Base-by-base conservation (phyloP, 2,113 vertebrate genomes). In the Odocoileus hemionus region DNA sequence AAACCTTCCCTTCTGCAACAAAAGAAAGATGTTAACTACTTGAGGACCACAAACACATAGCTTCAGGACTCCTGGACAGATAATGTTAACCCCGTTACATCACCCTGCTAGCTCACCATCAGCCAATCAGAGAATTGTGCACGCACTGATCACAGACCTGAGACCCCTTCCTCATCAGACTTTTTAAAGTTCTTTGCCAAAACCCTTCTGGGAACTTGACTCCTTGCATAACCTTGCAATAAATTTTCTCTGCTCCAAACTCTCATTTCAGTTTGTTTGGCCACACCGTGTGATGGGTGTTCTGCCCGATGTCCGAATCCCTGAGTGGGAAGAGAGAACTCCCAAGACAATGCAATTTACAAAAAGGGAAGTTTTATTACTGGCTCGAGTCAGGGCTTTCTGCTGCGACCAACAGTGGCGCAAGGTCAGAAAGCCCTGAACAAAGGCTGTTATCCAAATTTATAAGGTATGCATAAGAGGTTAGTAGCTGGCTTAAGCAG, bases 281-380 rank as follows among this genome's bases (percentile, higher is more conserved):
- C 70, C 23, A 26, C 23, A 43, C 12, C 0, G 0, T 26, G 70
- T 25, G 23, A 25, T 43, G 70, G 23, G n/a, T n/a, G n/a, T n/a
- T n/a, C n/a, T n/a, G n/a, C n/a, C n/a, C n/a, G n/a, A n/a, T n/a
- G n/a, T n/a, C n/a, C n/a, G n/a, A n/a, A n/a, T n/a, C n/a, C n/a
- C n/a, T n/a, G n/a, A n/a, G n/a, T n/a, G n/a, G n/a, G n/a, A n/a
- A n/a, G n/a, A n/a, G n/a, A n/a, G n/a, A n/a, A n/a, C n/a, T n/a
- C n/a, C n/a, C n/a, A n/a, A n/a, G n/a, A n/a, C n/a, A n/a, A n/a
- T n/a, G n/a, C n/a, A n/a, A n/a, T n/a, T n/a, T n/a, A n/a, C n/a
- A n/a, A n/a, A n/a, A n/a, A n/a, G n/a, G n/a, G n/a, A n/a, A n/a
- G n/a, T n/a, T n/a, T n/a, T n/a, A n/a, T n/a, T n/a, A n/a, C n/a